Percentiles rank a stretch among this genome's conserved stretches.
Conservation (phyloP, 2,113 vertebrate genomes). For the Sebastes schlegelii region DNA sequence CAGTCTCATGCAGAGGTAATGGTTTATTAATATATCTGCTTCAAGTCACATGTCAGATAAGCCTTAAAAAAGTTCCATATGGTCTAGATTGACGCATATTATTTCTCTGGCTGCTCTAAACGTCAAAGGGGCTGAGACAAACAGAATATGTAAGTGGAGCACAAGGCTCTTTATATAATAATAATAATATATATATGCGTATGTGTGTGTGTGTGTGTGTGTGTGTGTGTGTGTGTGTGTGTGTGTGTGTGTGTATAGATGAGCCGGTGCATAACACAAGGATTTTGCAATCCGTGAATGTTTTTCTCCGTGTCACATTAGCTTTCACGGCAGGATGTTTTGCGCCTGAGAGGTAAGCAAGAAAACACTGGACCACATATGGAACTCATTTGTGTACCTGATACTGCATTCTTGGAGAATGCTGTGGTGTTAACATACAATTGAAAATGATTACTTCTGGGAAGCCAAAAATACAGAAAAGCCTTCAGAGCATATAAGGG, state of each 20-base stretch:
- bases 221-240: background rate
- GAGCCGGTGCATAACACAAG: constrained; percentile 1
- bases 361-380: constrained; percentile 69
- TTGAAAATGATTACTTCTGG: constrained; percentile 71
- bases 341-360: constrained; percentile 49
- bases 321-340: constrained; percentile 57
- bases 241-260: background rate
- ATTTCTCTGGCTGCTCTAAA: constrained; percentile 20
- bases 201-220: background rate
- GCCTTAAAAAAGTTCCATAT: constrained; percentile 12
- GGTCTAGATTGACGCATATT: constrained; percentile 17
- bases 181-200: background rate
- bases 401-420: constrained; percentile 67
- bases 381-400: constrained; percentile 74
- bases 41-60: constrained; percentile 20
- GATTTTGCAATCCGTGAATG: background rate
- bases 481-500: constrained; percentile 24
- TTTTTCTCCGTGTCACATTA: constrained; percentile 29
- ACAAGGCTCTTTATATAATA: constrained; percentile 22
- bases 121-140: constrained; percentile 1
- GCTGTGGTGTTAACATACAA: constrained; percentile 69
- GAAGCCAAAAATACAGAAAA: constrained; percentile 56
- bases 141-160: background rate
- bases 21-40: constrained; percentile 6
- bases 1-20: constrained; percentile 10